phyloP scores from a whole-genome alignment of 2,888 invertebrate genomes.

The Spodoptera littoralis region DNA sequence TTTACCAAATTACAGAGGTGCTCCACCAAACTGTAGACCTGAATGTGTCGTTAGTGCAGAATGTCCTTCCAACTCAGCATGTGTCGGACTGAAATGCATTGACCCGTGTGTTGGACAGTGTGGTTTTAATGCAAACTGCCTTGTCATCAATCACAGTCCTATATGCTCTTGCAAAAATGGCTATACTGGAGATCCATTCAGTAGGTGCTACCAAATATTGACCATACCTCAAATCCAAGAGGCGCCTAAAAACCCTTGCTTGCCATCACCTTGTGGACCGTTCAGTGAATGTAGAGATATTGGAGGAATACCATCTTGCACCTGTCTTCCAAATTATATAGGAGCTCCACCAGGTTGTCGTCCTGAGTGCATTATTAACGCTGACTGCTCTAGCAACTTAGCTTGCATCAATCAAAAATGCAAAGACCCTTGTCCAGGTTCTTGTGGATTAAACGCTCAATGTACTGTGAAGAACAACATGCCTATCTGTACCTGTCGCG shows the following conservation, averaged over 20 bases:
- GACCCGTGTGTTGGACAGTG: constrained; percentile 93
- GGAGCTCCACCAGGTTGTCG: constrained; percentile 92
- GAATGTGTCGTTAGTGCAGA: constrained; percentile 93
- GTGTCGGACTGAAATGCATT: constrained; percentile 91
- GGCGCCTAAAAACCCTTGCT: constrained; percentile 86
- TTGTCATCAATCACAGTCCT: constrained; percentile 92
- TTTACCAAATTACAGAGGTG: constrained; percentile 90
- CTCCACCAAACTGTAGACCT: constrained; percentile 92
- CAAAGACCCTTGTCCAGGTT: constrained; percentile 94
- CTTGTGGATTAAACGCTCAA: constrained; percentile 91
- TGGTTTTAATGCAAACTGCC: constrained; percentile 92
- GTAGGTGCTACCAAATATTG: constrained; percentile 84
- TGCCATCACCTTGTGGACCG: constrained; percentile 91
- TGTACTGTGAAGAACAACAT: constrained; percentile 92
- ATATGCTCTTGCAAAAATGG: constrained; percentile 91
- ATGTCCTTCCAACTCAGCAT: constrained; percentile 91
- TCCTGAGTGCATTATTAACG: constrained; percentile 91
- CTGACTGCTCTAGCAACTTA: constrained; percentile 92
- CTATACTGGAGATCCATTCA: constrained; percentile 91
- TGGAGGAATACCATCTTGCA: constrained; percentile 90
- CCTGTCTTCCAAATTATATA: constrained; percentile 90
- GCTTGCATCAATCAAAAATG: constrained; percentile 94
- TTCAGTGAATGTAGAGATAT: constrained; percentile 91
- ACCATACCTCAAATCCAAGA: constrained; percentile 58
- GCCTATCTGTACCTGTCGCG: constrained; percentile 92